These are phyloP conservation scores for Nyctereutes procyonoides DNA, from an alignment of 2,113 vertebrate genomes.

Conservation along the genomic window DNA sequence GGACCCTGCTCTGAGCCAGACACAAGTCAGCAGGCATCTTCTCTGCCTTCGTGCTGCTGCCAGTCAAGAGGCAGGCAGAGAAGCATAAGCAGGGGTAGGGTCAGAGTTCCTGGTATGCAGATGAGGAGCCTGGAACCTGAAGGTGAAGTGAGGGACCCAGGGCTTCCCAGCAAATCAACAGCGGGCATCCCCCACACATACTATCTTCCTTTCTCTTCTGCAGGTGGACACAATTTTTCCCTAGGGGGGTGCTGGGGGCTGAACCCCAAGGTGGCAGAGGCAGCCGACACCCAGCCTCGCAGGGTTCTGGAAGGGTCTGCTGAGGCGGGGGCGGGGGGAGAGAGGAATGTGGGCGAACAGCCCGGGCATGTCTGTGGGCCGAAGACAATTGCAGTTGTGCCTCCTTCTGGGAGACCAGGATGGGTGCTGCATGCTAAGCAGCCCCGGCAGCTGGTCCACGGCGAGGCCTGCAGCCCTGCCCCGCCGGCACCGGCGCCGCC, in stretches of 20 bases:
- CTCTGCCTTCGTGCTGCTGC: accelerated
- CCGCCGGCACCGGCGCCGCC: neutral
- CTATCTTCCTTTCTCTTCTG: neutral
- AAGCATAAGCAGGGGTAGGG: neutral
- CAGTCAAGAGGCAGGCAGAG: neutral
- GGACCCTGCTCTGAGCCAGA: neutral
- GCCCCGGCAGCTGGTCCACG: slow-evolving; percentile 40
- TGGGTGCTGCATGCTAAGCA: slow-evolving; percentile 45
- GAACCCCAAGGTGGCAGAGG: neutral
- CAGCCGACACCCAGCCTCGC: slow-evolving; percentile 41
- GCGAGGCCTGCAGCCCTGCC: neutral
- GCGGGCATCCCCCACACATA: neutral
- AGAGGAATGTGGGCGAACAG: slow-evolving; percentile 65
- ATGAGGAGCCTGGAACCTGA: neutral
- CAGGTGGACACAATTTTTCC: neutral
- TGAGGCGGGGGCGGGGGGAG: neutral
- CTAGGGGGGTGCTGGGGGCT: neutral
- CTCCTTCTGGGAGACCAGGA: slow-evolving; percentile 54
- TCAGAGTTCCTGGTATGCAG: accelerated
- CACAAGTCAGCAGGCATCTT: neutral
- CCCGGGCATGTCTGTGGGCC: slow-evolving; percentile 47
- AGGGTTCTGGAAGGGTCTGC: slow-evolving; percentile 18
- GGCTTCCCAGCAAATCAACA: neutral
- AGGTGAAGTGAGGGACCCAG: neutral
- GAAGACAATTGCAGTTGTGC: slow-evolving; percentile 68